These are phyloP conservation scores for Nixonia krombeini DNA, from an alignment of 1,140 invertebrate species.

Conservation along the genomic window DNA sequence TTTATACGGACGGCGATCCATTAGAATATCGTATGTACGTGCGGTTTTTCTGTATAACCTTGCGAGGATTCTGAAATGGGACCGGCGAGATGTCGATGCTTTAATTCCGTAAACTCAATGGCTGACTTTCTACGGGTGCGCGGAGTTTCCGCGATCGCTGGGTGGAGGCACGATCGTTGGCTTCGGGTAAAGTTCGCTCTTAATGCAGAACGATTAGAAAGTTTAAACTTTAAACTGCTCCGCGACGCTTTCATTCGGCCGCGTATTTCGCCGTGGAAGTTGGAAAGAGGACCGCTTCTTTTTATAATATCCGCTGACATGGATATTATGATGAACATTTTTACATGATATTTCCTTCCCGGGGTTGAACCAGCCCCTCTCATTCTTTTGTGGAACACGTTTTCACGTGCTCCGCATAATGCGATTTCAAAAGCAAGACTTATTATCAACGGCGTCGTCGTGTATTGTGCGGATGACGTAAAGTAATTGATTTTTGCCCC, in stretches of 20 bases:
- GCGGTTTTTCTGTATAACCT: conserved; percentile 42
- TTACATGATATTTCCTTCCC: neutral
- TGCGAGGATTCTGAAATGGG: conserved; percentile 38
- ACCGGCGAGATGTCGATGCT: conserved; percentile 25
- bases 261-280: neutral
- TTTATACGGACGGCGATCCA: conserved; percentile 54
- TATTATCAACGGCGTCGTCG: too few relatives aligned
- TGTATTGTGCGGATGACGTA: neutral
- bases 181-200: conserved; percentile 6
- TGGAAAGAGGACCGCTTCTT: neutral
- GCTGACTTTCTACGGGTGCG: conserved; percentile 10
- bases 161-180: neutral
- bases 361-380: neutral
- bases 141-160: neutral
- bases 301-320: neutral
- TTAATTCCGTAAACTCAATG: conserved; percentile 28
- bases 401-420: neutral
- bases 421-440: neutral
- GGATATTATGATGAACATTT: neutral
- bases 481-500: neutral
- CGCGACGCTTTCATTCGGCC: neutral
- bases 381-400: neutral
- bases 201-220: conserved; percentile 8
- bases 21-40: conserved; percentile 62
- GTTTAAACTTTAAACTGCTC: conserved; percentile 4